These are phyloP conservation scores for Falco novaeseelandiae DNA, from an alignment of 2,797 vertebrate genomes.

Conservation along the genomic window DNA sequence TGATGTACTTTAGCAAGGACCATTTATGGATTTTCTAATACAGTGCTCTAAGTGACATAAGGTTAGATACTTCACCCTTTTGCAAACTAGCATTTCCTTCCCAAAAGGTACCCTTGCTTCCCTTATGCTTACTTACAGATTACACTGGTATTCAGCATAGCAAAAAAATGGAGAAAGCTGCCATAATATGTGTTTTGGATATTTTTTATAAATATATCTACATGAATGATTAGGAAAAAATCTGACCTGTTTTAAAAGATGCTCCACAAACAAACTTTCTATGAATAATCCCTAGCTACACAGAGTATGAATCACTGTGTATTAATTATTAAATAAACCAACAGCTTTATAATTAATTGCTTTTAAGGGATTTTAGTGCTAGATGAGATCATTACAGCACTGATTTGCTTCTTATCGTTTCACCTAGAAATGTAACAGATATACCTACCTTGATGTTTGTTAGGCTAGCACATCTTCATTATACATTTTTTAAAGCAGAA, in stretches of 20 bases:
- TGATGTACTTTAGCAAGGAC: slow-evolving; percentile 48
- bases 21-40: slow-evolving; percentile 38
- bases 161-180: not conserved
- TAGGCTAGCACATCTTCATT: not conserved
- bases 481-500: not conserved
- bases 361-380: not conserved
- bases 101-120: not conserved
- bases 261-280: not conserved
- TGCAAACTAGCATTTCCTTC: not conserved
- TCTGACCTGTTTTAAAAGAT: not conserved
- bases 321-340: slow-evolving; percentile 5
- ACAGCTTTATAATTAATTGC: not conserved
- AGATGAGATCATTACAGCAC: not conserved
- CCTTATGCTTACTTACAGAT: not conserved
- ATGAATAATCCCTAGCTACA: not conserved
- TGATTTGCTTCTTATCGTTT: not conserved
- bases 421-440: not conserved
- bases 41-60: not conserved
- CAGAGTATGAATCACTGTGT: not conserved
- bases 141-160: not conserved
- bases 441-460: not conserved
- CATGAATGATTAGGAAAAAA: not conserved
- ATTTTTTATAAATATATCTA: not conserved
- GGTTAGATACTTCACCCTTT: slow-evolving; percentile 25
- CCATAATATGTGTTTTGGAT: not conserved